Base-by-base conservation (phyloP, 2,888 invertebrate genomes). In the Drosophila buzzatii region DNA sequence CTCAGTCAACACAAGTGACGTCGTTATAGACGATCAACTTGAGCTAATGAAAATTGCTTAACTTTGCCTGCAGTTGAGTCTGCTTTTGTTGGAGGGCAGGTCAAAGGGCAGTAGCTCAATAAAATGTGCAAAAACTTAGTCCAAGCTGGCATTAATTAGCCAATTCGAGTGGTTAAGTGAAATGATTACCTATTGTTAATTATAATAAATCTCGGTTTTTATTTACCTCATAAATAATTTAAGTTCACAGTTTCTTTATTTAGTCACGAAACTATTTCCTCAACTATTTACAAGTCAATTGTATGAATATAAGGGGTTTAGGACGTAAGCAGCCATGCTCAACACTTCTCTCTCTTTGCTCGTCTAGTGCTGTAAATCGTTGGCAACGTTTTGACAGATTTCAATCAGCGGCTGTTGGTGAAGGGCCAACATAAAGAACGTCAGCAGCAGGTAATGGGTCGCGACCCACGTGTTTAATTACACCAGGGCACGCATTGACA, bases 301-400 rank as follows among this genome's bases (percentile, higher is more conserved):
- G 62, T 70, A 59, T 41, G 33, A 51, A 65, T 33, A 45, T 63
- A 41, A 41, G n/a, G 16, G 16, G 18, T 44, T 66, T 58, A 66
- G 57, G 62, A 64, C 60, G 61, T 66, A 60, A 47, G 70, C 51
- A 51, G 39, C 9, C 31, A 44, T 52, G 35, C 7, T 16, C 67
- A 18, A 23, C 51, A 41, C 45, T 20, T 31, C 42, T 56, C 60
- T 39, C 56, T 60, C 47, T 16, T 1, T 27, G 62, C 16, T 9
- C 16, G 44, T 10, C 47, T 52, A 71, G 55, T 69, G 23, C 35
- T 62, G 62, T 31, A 33, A 39, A 37, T 31, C 49, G 70, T 61
- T 64, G 53, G 78, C 70, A 69, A 56, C 76, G 74, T 82, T 86
- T 88, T 88, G 89, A 82, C 81, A 75, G 90, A 88, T 81, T 86